Base-by-base conservation (phyloP, 2,113 vertebrate species). In the Corapipo altera region DNA sequence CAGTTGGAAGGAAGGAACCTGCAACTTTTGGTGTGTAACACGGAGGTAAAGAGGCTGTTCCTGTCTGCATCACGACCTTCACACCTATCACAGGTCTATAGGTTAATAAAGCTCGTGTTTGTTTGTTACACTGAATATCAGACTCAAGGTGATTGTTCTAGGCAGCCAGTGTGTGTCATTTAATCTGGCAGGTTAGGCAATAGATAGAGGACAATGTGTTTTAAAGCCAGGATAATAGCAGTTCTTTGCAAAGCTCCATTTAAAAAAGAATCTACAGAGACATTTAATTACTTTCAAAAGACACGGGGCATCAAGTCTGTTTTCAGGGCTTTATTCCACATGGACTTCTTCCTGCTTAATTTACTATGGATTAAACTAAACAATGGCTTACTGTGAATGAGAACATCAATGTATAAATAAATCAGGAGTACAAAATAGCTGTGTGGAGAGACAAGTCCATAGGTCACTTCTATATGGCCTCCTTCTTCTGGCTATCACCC, bases 181-280 rank as follows among this genome's bases (percentile, higher is more conserved):
- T 91, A 91, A 89, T 65, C 94, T 49, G 80, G 27, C 3, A 6
- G 28, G 70, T 89, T 89, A 76, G 87, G 94, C 66, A 91, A 85
- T 5, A 87, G 86, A 87, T 91, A 87, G 77, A 89, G 87, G 87
- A 92, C 91, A 94, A 87, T 95, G 87, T 61, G 32, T 22, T 75
- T 87, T 82, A 91, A 84, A 92, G 73, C 73, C 72, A 23, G 54
- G 43, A 37, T 89, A 92, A 94, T 24, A 59, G 73, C 70, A 65
- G 75, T 24, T 67, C 75, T 85, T 92, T 79, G 54, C 35, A 85
- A 85, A 89, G 57, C 19, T 54, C n/a, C 15, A 17, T 65, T 92
- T 92, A 13, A 84, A 92, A 92, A 91, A 78, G 69, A 51, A 15
- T 57, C 41, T n/a, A 12, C 44, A 59, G 70, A 89, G 67, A 80